Evolutionary conservation across 2,113 vertebrate species (phyloP).

Genomic region (Anser cygnoides): DNA sequence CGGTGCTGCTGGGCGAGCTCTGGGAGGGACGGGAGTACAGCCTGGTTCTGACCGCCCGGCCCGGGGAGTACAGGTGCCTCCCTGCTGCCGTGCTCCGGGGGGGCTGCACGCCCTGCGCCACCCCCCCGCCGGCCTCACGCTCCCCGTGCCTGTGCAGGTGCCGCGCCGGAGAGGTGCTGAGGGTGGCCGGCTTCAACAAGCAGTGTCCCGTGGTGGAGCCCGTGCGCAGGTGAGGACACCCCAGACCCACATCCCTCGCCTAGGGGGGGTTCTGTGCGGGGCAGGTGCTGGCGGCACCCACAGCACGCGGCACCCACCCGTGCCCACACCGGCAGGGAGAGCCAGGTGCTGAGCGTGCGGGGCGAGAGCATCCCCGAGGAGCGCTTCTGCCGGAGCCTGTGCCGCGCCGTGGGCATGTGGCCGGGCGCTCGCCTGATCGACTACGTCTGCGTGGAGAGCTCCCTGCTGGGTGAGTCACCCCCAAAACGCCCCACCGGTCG

Average conservation of each 20-base stretch:
- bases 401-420: constrained; percentile 80
- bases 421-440: constrained; percentile 86
- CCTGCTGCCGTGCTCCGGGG: rapidly evolving
- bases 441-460: constrained; percentile 87
- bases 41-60: constrained; percentile 83
- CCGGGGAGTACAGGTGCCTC: constrained; percentile 84
- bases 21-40: constrained; percentile 81
- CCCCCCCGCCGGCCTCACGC: not conserved
- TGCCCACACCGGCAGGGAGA: constrained; percentile 18
- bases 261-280: rapidly evolving
- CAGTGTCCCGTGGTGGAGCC: constrained; percentile 88
- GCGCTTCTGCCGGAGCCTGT: constrained; percentile 80
- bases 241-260: not conserved
- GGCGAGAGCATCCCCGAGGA: constrained; percentile 86
- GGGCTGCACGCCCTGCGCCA: rapidly evolving
- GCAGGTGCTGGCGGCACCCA: not conserved
- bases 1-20: constrained; percentile 85
- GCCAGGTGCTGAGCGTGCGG: constrained; percentile 84
- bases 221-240: constrained; percentile 79
- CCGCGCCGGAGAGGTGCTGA: constrained; percentile 84
- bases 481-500: rapidly evolving
- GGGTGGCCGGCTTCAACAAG: constrained; percentile 83
- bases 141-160: constrained; percentile 72
- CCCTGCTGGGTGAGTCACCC: constrained; percentile 83
- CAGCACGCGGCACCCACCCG: rapidly evolving